Evolutionary conservation across 1,140 invertebrate genomes (phyloP), one percentile per base, ranked within the genome.

Genomic region (Triops cancriformis): DNA sequence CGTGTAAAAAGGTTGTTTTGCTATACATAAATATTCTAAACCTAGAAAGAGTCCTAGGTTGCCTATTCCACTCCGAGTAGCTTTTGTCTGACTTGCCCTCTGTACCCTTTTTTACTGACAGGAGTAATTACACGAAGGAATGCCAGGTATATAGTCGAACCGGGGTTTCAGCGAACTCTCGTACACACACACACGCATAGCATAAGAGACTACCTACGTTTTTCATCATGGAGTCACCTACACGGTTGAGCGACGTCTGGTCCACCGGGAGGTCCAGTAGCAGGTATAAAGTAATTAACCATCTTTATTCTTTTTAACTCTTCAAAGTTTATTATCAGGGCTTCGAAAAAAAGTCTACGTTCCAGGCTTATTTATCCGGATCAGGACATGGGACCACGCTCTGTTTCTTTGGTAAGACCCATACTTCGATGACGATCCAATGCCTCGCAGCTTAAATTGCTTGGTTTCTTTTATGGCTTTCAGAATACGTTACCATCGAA

Each of bases 401-500:
- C 77, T 18, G 77, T 73, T 41, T 78, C 77, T 73, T 26, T 78
- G 72, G 77, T 78, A 74, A 31, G 31, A 73, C 72, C 26, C n/a
- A 4, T 7, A 75, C 31, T 77, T 28, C 72, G 72, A 64, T 28
- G n/a, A 5, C 27, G 27, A n/a, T 14, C 18, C 42, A 1, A 45
- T 77, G 18, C 10, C 23, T 28, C 14, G 4, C 31, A 28, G 5
- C 9, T 76, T 42, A 0, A 12, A 18, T 37, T 23, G 7, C 31
- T 31, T 74, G 1, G 11, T 73, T n/a, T n/a, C n/a, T 27, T 26
- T 18, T 23, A 37, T 72, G 51, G 76, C 74, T 37, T 78, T 3
- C 43, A 78, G 77, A 78, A 73, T 42, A 78, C 77, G 5, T 74
- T 78, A 37, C 77, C 77, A 5, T 78, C 77, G n/a, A 78, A 73